Evolutionary conservation across 30 jellyfish, hydroid and myxozoan genomes (phyloP), one percentile per base, ranked within the genome.

Genomic region (Clytia hemisphaerica): DNA sequence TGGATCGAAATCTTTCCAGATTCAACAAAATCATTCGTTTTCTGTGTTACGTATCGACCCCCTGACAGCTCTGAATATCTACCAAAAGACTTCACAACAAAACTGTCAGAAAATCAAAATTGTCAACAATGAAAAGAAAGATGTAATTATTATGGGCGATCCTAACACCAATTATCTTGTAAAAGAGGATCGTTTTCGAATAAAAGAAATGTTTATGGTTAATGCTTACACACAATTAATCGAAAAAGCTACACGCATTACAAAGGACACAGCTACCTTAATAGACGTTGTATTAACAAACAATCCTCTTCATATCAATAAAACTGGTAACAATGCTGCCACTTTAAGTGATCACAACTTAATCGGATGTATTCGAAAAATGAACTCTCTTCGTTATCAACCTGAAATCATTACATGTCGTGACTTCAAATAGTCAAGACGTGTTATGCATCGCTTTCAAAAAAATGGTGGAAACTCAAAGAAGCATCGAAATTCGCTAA

Each of bases 1-100:
- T 72, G 91, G 94, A 45, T 81, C 24, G 89, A 81, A 37, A 36
- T 71, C 48, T 14, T 78, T 78, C 83, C 83, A 19, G 73, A 42
- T 12, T 77, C 37, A 25, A 60, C 78, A 71, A 72, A 61, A 2
- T 46, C 79, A 40, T 82, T 82, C 47, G 71, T 73, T 34, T 50
- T 82, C 76, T 27, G 94, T 5, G 60, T 73, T 0, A 62, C 62
- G 78, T 71, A 79, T 61, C 66, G 93, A 50, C 86, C 93, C 66
- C 74, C 75, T 30, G 80, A 79, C 18, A 68, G 15, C 10, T 40
- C 53, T 9, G 81, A 71, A 35, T 66, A 70, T 53, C 77, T 67
- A 21, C 66, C 71, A 77, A 66, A 78, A 78, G 83, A 65, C 53
- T 67, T 78, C 68, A 78, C 45, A 69, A 45, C 9, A 54, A 73